phyloP scores from a whole-genome alignment of 1,140 invertebrate genomes.

The Anoplophora glabripennis region DNA sequence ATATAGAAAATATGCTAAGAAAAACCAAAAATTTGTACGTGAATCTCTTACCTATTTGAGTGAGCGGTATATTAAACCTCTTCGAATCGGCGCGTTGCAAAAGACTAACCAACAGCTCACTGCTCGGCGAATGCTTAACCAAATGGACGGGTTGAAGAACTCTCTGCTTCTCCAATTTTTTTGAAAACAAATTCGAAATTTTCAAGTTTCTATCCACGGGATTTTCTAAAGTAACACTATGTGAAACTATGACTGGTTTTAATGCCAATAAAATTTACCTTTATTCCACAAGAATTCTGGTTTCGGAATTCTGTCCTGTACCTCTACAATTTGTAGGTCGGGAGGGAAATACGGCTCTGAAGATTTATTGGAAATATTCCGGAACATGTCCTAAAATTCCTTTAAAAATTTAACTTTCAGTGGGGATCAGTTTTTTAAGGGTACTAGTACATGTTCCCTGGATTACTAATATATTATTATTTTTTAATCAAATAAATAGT shows the following conservation, averaged over 20 bases:
- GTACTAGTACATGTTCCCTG: too few species aligned
- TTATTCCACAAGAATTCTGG: slow-evolving; percentile 19
- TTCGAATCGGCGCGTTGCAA: slow-evolving; percentile 51
- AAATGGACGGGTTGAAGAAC: slow-evolving; percentile 47
- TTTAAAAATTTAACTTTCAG: slow-evolving; percentile 12
- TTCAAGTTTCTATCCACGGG: slow-evolving; percentile 31
- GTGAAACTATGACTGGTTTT: background rate
- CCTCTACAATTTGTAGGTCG: slow-evolving; percentile 29
- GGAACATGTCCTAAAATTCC: slow-evolving; percentile 29
- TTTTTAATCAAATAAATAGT: too few species aligned
- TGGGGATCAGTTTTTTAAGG: too few species aligned
- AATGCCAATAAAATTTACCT: slow-evolving; percentile 17
- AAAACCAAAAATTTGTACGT: background rate
- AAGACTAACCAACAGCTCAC: slow-evolving; percentile 48
- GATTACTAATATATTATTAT: too few species aligned
- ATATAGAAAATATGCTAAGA: too few species aligned
- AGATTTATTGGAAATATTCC: slow-evolving; percentile 21
- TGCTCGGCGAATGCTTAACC: slow-evolving; percentile 49
- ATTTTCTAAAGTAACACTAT: slow-evolving; percentile 19
- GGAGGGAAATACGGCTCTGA: slow-evolving; percentile 16
- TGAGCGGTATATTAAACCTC: slow-evolving; percentile 50
- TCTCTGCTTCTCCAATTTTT: slow-evolving; percentile 51
- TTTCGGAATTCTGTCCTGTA: slow-evolving; percentile 23
- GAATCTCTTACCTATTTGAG: slow-evolving; percentile 46
- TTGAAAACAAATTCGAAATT: slow-evolving; percentile 41